Percentiles rank a stretch among this genome's conserved stretches.
Conservation (phyloP, 2,797 vertebrate genomes). For the Gobionotothen gibberifrons region DNA sequence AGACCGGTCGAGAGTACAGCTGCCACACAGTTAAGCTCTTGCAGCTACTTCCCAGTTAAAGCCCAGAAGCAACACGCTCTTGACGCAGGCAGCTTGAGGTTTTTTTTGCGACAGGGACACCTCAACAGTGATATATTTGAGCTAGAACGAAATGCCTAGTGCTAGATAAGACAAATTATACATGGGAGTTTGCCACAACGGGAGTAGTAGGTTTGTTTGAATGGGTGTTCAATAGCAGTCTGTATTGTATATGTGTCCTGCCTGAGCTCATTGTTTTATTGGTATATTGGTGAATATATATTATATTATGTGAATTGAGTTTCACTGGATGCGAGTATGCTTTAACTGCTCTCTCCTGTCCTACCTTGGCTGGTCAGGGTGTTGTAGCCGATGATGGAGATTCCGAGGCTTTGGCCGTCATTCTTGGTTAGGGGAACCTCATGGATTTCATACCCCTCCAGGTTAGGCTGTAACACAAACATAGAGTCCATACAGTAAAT, state of each 20-base stretch:
- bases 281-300: conserved; percentile 1
- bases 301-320: neutral
- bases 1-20: too few relatives aligned
- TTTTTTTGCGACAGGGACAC: neutral
- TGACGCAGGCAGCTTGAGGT: neutral
- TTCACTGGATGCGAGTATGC: neutral
- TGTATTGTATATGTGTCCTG: neutral
- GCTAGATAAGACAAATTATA: conserved; percentile 1
- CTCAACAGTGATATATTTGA: neutral
- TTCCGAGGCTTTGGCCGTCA: conserved; percentile 94
- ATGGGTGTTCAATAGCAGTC: neutral
- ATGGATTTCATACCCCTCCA: conserved; percentile 88
- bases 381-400: conserved; percentile 94
- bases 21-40: neutral
- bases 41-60: neutral
- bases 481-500: neutral
- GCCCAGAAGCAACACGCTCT: neutral
- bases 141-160: neutral
- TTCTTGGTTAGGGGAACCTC: conserved; percentile 90
- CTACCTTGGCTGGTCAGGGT: conserved; percentile 73
- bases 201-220: neutral
- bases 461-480: conserved; percentile 74
- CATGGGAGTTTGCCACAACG: neutral
- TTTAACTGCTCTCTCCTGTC: neutral
- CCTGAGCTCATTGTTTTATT: neutral